These are phyloP conservation scores for Odontothrips loti DNA, from an alignment of 2,888 invertebrate species.

Conservation along the genomic window DNA sequence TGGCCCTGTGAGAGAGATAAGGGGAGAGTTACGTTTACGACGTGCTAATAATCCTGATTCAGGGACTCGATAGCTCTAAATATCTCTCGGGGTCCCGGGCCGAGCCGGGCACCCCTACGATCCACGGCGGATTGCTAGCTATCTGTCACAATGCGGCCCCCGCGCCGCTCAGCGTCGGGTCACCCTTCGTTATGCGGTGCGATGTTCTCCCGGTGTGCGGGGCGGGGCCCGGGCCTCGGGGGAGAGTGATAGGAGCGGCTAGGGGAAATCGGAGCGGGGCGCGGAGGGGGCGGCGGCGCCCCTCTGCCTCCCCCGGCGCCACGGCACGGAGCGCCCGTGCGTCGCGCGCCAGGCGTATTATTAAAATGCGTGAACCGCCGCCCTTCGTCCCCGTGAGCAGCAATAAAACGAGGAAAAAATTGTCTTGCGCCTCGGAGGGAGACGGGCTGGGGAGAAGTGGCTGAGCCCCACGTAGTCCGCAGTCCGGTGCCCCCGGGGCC, in stretches of 20 bases:
- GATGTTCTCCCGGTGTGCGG: not conserved
- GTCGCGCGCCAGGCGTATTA: not conserved
- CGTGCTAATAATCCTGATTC: conserved; percentile 24
- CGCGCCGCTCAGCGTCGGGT: not conserved
- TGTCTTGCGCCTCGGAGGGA: not conserved
- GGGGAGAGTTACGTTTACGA: conserved; percentile 16
- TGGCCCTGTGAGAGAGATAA: not conserved
- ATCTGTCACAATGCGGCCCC: not conserved
- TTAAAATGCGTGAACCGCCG: not conserved
- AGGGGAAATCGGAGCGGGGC: no score
- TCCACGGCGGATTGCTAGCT: not conserved
- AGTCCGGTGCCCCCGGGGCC: no score
- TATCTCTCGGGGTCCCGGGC: not conserved
- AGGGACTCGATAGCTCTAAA: conserved; percentile 12
- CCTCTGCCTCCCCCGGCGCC: no score
- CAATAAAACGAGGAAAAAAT: conserved; percentile 15
- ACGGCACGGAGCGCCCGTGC: not conserved
- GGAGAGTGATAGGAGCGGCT: no score
- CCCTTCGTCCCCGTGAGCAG: not conserved
- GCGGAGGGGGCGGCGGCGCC: no score
- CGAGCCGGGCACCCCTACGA: not conserved
- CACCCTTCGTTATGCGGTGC: not conserved
- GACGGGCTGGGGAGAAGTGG: not conserved
- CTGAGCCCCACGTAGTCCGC: no score
- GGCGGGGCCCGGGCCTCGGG: no score